Evolutionary conservation across 1,140 invertebrate species (phyloP), one percentile per base, ranked within the genome.

Genomic region (Drosophila novamexicana): DNA sequence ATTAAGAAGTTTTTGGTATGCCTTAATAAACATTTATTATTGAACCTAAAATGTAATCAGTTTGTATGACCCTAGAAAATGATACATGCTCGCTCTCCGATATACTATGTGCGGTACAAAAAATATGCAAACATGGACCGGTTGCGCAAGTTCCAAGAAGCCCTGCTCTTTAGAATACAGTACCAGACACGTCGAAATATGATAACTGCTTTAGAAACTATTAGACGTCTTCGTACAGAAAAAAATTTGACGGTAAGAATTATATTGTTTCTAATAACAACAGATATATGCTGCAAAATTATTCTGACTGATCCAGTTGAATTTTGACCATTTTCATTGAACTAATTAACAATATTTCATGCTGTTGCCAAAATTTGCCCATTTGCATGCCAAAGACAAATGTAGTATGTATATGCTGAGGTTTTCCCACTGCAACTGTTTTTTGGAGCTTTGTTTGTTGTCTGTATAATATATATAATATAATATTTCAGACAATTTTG

Each of bases 111-210:
- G 14, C 71, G 82, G 7, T 61, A 75, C n/a, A 61, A 66, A 0
- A 90, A 84, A 50, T 83, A 76, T 59, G 49, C 76, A 0, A 76
- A 91, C 50, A 76, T 79, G 37, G 63, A 67, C 16, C 9, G 84
- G n/a, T 63, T 70, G 34, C 59, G 75, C 4, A 80, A 81, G 8
- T 78, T 79, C 47, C 69, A 54, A 0, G 66, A 92, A 44, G 75
- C 68, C 6, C 74, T 74, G 45, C 69, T 92, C 8, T 77, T 34
- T 45, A 79, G 91, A 5, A 61, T 90, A 32, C 90, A 92, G 52
- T 90, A 91, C 32, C 90, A 91, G 56, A 92, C 91, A 0, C 68
- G 81, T 5, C 77, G 91, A 29, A 82, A 90, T 42, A 92, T 92
- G 91, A 42, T 54, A 7, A 57, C 59, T 5, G 75, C 74, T n/a